Evolutionary conservation across 2,113 vertebrate species (phyloP).

Genomic region (Pterocles orientalis): DNA sequence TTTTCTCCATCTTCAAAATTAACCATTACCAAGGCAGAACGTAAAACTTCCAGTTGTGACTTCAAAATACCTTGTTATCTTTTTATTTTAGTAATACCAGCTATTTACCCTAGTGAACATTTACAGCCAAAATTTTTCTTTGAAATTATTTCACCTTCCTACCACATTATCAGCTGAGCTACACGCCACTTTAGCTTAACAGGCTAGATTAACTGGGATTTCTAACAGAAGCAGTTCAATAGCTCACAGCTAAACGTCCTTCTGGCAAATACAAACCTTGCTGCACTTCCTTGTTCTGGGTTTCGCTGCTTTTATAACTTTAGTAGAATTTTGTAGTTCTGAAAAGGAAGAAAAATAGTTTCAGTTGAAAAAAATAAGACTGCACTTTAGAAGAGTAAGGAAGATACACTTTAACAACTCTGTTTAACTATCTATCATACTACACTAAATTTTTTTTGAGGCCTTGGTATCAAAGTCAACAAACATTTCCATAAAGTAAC

Average conservation of each 20-base stretch:
- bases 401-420: not conserved
- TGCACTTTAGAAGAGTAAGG: not conserved
- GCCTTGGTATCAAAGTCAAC: not conserved
- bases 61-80: not conserved
- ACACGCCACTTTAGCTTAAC: not conserved
- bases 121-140: not conserved
- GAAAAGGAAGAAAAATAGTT: conserved; percentile 46
- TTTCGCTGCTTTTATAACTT: conserved; percentile 86
- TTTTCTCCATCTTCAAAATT: not conserved
- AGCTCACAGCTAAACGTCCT: not conserved
- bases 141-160: not conserved
- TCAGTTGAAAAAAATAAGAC: not conserved
- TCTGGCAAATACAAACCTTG: conserved; percentile 82
- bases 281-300: conserved; percentile 83
- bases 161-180: not conserved
- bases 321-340: conserved; percentile 84
- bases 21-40: not conserved
- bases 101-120: not conserved
- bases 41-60: not conserved
- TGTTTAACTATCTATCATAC: not conserved
- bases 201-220: not conserved
- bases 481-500: not conserved
- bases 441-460: not conserved
- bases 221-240: not conserved
- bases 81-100: not conserved